A percentile compares a stretch with the other conserved stretches of the same genome.
Conservation (phyloP, 2,797 vertebrate genomes). For the Danio jaintianensis region DNA sequence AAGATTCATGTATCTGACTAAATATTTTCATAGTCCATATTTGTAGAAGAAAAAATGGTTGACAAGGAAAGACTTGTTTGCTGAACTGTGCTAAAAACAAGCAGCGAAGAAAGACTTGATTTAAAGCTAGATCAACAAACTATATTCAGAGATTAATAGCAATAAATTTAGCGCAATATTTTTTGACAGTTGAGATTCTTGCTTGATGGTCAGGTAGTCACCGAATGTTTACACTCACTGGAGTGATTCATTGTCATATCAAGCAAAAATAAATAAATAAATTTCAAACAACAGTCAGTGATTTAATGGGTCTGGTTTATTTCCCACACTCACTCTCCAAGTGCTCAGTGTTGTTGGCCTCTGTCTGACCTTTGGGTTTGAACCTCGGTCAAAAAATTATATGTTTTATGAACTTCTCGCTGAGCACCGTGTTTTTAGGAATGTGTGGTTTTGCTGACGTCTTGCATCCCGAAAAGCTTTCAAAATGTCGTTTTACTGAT, state of each 20-base stretch:
- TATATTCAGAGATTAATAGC: background rate
- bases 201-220: conserved; percentile 5
- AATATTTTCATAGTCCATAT: background rate
- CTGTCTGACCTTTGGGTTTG: conserved; percentile 51
- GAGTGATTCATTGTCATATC: background rate
- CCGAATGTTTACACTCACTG: background rate
- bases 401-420: background rate
- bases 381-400: conserved; percentile 43
- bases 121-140: background rate
- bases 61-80: background rate
- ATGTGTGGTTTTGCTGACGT: conserved; percentile 48
- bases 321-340: conserved; percentile 24
- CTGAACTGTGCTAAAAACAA: background rate
- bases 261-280: background rate
- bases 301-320: conserved; percentile 9
- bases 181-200: background rate
- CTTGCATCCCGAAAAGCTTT: conserved; percentile 51
- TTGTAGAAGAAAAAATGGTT: no score
- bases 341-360: conserved; percentile 14
- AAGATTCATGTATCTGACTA: background rate
- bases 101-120: background rate
- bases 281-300: background rate
- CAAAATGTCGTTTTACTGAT: conserved; percentile 48
- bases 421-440: conserved; percentile 23
- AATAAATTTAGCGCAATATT: background rate